Conservation (phyloP, 2,888 invertebrate genomes). For the Dryobotodes eremita region DNA sequence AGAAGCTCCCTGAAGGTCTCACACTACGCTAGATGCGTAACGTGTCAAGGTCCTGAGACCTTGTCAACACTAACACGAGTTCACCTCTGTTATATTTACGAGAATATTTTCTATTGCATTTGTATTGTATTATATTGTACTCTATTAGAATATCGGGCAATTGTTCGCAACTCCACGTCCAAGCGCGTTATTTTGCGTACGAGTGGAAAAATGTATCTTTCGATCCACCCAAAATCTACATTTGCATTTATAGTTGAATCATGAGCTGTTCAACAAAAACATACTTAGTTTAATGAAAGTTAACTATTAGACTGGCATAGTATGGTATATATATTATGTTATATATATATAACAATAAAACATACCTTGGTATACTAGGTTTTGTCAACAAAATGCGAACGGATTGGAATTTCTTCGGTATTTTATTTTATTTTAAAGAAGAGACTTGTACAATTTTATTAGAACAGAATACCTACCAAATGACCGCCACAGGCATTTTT, state of each 20-base stretch:
- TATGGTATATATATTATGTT: too few relatives aligned
- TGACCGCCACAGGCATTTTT: too few relatives aligned
- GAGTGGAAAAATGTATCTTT: not conserved
- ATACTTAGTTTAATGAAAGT: not conserved
- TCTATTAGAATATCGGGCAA: too few relatives aligned
- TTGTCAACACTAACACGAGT: constrained; percentile 54
- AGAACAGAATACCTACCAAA: too few relatives aligned
- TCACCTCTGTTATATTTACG: constrained; percentile 42
- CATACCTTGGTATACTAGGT: too few relatives aligned
- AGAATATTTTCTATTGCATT: constrained; percentile 38
- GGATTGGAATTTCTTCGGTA: too few relatives aligned
- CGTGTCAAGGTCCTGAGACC: constrained; percentile 64
- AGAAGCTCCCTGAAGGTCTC: constrained; percentile 62
- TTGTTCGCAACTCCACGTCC: not conserved
- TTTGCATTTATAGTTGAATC: constrained; percentile 19
- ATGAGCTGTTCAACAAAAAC: constrained; percentile 5
- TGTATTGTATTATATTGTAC: not conserved
- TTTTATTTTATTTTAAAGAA: too few relatives aligned
- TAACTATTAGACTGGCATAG: not conserved
- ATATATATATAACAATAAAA: too few relatives aligned
- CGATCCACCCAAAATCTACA: not conserved
- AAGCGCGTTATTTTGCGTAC: not conserved
- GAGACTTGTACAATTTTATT: too few relatives aligned
- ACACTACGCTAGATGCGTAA: constrained; percentile 51
- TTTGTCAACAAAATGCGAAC: too few relatives aligned